Percentiles rank a stretch among this genome's conserved stretches.
These are phyloP conservation scores for Anthrax anthrax DNA, from an alignment of 2,888 invertebrate species.

Conservation along the genomic window DNA sequence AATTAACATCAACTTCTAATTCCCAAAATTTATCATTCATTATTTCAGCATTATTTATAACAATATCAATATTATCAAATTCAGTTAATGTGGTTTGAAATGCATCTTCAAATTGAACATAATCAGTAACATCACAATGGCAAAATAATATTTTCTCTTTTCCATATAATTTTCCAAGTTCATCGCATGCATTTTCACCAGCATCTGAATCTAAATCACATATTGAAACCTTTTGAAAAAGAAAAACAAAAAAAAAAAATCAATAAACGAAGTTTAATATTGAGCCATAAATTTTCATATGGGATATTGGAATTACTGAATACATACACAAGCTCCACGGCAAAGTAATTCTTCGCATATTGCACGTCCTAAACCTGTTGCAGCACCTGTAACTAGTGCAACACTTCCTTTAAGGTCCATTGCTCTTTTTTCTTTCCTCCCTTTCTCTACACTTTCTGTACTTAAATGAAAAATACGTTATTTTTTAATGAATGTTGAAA, in stretches of 20 bases:
- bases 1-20: slow-evolving; percentile 59
- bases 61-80: slow-evolving; percentile 59
- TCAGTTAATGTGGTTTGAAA: slow-evolving; percentile 57
- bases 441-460: background rate
- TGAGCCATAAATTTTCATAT: too few relatives aligned
- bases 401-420: slow-evolving; percentile 65
- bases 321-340: slow-evolving; percentile 55
- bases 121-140: slow-evolving; percentile 63
- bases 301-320: too few relatives aligned
- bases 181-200: slow-evolving; percentile 52
- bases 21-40: slow-evolving; percentile 67
- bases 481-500: slow-evolving; percentile 14
- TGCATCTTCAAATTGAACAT: slow-evolving; percentile 63
- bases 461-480: background rate
- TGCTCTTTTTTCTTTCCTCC: background rate
- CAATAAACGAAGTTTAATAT: too few relatives aligned
- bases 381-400: slow-evolving; percentile 57
- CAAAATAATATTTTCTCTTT: slow-evolving; percentile 57
- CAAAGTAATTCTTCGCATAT: slow-evolving; percentile 56
- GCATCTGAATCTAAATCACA: slow-evolving; percentile 59
- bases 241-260: background rate
- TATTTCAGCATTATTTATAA: slow-evolving; percentile 67
- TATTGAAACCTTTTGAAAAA: slow-evolving; percentile 44
- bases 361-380: slow-evolving; percentile 57
- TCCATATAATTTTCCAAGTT: slow-evolving; percentile 47